A percentile compares a stretch with the other conserved stretches of the same genome.
Conservation (phyloP, 2,888 invertebrate species). For the Zeuzera pyrina region DNA sequence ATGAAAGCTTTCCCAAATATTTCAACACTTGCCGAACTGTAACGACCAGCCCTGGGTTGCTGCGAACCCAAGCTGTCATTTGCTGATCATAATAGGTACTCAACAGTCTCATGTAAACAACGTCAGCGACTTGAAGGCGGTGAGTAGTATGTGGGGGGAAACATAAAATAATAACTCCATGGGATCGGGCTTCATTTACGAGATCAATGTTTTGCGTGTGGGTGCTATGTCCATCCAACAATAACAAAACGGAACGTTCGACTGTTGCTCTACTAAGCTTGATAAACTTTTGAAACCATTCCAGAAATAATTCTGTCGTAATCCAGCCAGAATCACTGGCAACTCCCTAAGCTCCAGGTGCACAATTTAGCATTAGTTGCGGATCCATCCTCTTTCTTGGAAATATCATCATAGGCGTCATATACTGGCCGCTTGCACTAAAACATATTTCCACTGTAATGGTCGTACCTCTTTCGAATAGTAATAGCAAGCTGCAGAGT, state of each 20-base stretch:
- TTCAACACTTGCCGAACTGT: conserved; percentile 9
- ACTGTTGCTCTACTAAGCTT: not conserved
- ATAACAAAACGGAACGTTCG: not conserved
- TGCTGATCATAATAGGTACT: conserved; percentile 6
- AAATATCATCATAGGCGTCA: conserved; percentile 1
- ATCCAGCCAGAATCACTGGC: not conserved
- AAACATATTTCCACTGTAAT: conserved; percentile 2
- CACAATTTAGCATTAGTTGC: not conserved
- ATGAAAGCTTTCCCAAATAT: conserved; percentile 10
- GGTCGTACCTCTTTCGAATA: conserved; percentile 1
- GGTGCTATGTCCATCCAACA: conserved; percentile 1
- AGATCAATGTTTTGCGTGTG: conserved; percentile 2
- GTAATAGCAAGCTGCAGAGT: too few relatives aligned
- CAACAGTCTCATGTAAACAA: not conserved
- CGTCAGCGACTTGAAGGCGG: not conserved
- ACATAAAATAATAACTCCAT: conserved; percentile 1
- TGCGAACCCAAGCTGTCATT: conserved; percentile 11
- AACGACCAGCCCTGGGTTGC: conserved; percentile 10
- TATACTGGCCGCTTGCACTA: conserved; percentile 1
- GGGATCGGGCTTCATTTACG: not conserved
- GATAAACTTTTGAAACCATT: conserved; percentile 1
- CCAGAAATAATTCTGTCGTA: not conserved
- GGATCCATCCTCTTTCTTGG: conserved; percentile 1
- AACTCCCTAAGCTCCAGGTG: not conserved
- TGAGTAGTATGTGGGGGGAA: conserved; percentile 1